Conservation (phyloP, 64 coral and sea anemone genomes). For the Stichodactyla helianthus region DNA sequence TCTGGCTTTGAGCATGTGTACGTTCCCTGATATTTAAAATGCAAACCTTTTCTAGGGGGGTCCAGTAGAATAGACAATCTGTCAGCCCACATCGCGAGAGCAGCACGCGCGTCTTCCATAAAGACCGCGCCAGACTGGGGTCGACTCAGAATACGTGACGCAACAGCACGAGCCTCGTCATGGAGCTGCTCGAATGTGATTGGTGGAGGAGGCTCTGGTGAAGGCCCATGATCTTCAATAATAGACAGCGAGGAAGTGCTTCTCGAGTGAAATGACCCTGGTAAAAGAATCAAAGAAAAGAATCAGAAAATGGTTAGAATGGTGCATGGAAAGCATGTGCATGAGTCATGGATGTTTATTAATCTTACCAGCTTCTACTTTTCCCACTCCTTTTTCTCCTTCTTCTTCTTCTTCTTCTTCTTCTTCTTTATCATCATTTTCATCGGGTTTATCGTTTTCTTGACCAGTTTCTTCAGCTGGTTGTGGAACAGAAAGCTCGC, state of each 20-base stretch:
- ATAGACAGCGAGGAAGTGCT: constrained; percentile 20
- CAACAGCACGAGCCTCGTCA: constrained; percentile 56
- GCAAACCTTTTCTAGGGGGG: constrained; percentile 52
- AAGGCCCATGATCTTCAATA: neutral
- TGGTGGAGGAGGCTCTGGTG: constrained; percentile 32
- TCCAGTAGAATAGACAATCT: constrained; percentile 62
- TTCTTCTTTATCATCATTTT: neutral
- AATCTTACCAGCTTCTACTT: neutral
- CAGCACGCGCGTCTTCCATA: constrained; percentile 61
- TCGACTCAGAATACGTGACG: constrained; percentile 55
- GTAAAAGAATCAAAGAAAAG: neutral
- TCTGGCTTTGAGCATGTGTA: no score
- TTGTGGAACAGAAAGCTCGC: neutral
- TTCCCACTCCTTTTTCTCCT: neutral
- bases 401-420: neutral
- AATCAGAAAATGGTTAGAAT: neutral
- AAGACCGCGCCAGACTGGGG: constrained; percentile 72
- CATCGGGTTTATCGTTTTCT: neutral
- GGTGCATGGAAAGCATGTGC: no score
- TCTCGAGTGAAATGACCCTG: constrained; percentile 11
- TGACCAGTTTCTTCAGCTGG: neutral
- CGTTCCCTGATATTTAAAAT: neutral
- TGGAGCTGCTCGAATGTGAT: constrained; percentile 81
- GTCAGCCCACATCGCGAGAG: constrained; percentile 84
- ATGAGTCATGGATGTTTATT: neutral